Evolutionary conservation across 2,113 vertebrate genomes (phyloP), one percentile per base, ranked within the genome.

Genomic region (Arvicanthis niloticus): DNA sequence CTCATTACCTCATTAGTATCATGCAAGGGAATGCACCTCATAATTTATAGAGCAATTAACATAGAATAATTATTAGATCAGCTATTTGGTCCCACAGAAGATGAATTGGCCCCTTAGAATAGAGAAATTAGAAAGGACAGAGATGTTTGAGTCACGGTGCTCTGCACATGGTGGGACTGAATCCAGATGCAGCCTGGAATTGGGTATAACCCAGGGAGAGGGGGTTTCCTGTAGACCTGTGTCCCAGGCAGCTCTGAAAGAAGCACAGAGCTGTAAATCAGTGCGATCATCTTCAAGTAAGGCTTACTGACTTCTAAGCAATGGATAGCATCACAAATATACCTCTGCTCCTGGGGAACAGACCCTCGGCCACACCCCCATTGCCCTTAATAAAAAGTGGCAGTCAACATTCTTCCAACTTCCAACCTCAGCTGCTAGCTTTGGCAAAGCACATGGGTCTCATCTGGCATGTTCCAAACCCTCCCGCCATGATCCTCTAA

Each of bases 1-100:
- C 42, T 84, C 75, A 65, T 90, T 94, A 80, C 42, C 31, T 68
- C 56, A 42, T 92, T 77, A 90, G 80, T 34, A 86, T 85, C 51
- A 76, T 88, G 34, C 62, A 22, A 53, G 34, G 26, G 29, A 92
- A 92, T 67, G 8, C 22, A 26, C 5, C 48, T 76, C 72, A 3
- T 58, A 80, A 72, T 53, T 84, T 22, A 51, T 48, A 73, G 80
- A 80, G 62, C 51, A 48, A 76, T 51, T 62, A 80, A 76, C 56
- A 76, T 60, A 84, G 37, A 96, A 72, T 81, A 34, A 73, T 67
- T 60, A 72, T 88, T 22, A 89, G 37, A n/a, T 84, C 42, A 84
- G 19, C 7, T 89, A 88, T 91, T 40, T 60, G n/a, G 62, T 45
- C 62, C n/a, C n/a, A 81, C 17, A 62, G 72, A 97, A 94, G 37